phyloP scores from a whole-genome alignment of 2,113 vertebrate genomes.

The Rhynchomys soricoides region DNA sequence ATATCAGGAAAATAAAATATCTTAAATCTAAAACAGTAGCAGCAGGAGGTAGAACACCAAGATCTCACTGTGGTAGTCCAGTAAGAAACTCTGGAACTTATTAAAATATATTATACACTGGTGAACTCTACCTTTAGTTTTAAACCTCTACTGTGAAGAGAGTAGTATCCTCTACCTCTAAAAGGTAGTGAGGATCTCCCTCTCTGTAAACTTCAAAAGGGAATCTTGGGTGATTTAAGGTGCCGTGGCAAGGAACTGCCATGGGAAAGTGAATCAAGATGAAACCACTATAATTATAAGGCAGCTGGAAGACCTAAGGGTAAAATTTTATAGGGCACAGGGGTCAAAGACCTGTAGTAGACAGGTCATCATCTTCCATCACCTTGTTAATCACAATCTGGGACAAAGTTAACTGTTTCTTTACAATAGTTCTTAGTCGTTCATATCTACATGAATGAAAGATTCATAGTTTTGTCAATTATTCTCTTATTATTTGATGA shows the following conservation, averaged over 20 bases:
- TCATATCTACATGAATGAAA: not conserved
- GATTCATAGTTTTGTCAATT: not conserved
- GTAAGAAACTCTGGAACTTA: slow-evolving; percentile 70
- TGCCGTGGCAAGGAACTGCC: not conserved
- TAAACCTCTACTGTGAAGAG: slow-evolving; percentile 17
- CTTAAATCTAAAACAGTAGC: slow-evolving; percentile 53
- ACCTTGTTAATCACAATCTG: not conserved
- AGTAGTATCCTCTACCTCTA: no score
- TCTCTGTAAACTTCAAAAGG: not conserved
- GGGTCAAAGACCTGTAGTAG: not conserved
- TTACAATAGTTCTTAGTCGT: not conserved
- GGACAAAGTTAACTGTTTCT: not conserved
- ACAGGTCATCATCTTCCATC: not conserved
- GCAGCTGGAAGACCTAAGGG: not conserved
- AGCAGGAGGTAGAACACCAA: slow-evolving; percentile 68
- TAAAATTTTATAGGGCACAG: not conserved
- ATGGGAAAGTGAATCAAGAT: not conserved
- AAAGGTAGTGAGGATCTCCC: not conserved
- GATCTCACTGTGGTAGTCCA: not conserved
- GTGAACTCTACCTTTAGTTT: slow-evolving; percentile 72
- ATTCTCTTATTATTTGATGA: not conserved
- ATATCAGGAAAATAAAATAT: slow-evolving; percentile 17
- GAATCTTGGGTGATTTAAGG: not conserved
- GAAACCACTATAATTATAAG: not conserved
- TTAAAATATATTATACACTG: slow-evolving; percentile 67